These are phyloP conservation scores for Ips nitidus DNA, from an alignment of 1,140 invertebrate genomes.

Conservation along the genomic window DNA sequence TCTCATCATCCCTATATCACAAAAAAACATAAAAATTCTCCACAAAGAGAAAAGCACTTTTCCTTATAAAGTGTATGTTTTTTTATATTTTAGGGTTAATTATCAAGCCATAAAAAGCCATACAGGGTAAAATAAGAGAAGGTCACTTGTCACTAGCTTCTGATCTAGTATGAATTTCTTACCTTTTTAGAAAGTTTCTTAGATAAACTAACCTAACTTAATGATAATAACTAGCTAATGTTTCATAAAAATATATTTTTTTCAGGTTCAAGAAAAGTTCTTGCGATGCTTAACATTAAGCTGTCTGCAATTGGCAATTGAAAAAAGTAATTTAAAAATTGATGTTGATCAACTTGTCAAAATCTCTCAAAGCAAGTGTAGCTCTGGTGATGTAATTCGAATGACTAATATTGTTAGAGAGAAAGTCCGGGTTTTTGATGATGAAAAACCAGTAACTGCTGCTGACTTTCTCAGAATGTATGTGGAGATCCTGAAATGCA, in stretches of 20 bases:
- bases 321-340: conserved; percentile 33
- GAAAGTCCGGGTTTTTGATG: conserved; percentile 36
- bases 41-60: too few species aligned
- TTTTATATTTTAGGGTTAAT: too few species aligned
- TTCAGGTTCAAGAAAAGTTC: conserved; percentile 44
- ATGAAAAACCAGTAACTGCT: conserved; percentile 25
- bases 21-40: too few species aligned
- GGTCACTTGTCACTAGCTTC: too few species aligned
- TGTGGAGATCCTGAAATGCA: conserved; percentile 13
- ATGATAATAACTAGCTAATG: too few species aligned
- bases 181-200: too few species aligned
- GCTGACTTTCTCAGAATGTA: conserved; percentile 31
- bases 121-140: too few species aligned
- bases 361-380: conserved; percentile 42
- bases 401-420: conserved; percentile 44
- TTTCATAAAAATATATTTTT: neutral
- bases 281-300: conserved; percentile 42
- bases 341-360: conserved; percentile 38
- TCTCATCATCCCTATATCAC: too few species aligned
- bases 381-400: conserved; percentile 40
- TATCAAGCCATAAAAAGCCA: too few species aligned
- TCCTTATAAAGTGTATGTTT: too few species aligned
- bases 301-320: conserved; percentile 42
- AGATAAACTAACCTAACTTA: too few species aligned
- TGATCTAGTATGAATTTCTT: too few species aligned